Conservation (phyloP, 2,113 vertebrate genomes). For the Corynorhinus townsendii region DNA sequence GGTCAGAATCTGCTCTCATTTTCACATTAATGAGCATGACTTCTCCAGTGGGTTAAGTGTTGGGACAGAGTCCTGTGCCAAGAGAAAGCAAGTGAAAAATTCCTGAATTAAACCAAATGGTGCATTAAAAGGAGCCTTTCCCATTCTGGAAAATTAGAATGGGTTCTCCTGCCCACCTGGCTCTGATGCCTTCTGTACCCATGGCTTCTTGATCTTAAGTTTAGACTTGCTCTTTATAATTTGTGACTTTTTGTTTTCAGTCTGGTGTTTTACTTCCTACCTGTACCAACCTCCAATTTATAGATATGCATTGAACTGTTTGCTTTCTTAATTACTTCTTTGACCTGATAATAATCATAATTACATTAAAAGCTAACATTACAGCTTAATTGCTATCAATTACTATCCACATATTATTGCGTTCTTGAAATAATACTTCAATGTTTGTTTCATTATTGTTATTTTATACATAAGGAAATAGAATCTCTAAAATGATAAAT, state of each 20-base stretch:
- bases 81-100: not conserved
- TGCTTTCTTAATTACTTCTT: conserved; percentile 4
- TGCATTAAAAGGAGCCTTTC: not conserved
- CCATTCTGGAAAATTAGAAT: not conserved
- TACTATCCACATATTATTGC: not conserved
- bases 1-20: not conserved
- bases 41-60: not conserved
- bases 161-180: not conserved
- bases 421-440: not conserved
- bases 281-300: conserved; percentile 9
- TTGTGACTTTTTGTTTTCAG: not conserved
- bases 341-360: not conserved
- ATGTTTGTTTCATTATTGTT: not conserved
- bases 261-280: not conserved
- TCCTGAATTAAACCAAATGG: not conserved
- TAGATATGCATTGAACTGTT: not conserved
- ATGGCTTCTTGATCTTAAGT: not conserved
- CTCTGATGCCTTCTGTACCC: not conserved
- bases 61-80: not conserved
- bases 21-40: not conserved
- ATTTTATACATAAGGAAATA: not conserved
- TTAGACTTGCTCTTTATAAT: conserved; percentile 6
- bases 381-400: not conserved
- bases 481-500: not conserved
- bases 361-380: not conserved